Evolutionary conservation across 2,888 invertebrate genomes (phyloP).

Genomic region (Allygus modestus): DNA sequence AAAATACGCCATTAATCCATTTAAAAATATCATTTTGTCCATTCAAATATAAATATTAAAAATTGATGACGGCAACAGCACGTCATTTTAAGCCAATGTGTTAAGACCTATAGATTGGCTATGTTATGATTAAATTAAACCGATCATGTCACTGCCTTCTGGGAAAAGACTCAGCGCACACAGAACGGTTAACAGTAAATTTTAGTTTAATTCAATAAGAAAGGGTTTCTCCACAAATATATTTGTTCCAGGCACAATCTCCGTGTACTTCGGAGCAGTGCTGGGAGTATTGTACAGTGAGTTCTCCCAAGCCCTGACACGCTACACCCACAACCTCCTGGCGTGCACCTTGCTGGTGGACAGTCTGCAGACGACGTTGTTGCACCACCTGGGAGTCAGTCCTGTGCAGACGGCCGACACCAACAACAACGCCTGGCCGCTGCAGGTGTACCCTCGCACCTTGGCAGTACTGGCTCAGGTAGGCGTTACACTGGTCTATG

Average conservation of each 20-base stretch:
- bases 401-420: constrained; percentile 81
- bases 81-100: too few relatives aligned
- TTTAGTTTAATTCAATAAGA: too few relatives aligned
- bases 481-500: constrained; percentile 65
- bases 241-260: constrained; percentile 80
- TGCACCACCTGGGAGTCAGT: constrained; percentile 86
- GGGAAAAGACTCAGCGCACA: too few relatives aligned
- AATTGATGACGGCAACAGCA: too few relatives aligned
- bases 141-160: too few relatives aligned
- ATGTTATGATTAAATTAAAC: too few relatives aligned
- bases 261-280: constrained; percentile 84
- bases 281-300: constrained; percentile 85
- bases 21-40: too few relatives aligned
- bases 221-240: too few relatives aligned
- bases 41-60: too few relatives aligned
- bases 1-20: too few relatives aligned
- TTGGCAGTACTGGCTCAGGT: constrained; percentile 90
- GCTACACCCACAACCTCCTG: constrained; percentile 87
- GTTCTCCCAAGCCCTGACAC: constrained; percentile 87
- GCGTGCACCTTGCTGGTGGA: constrained; percentile 84
- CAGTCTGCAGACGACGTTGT: constrained; percentile 83
- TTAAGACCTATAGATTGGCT: too few relatives aligned
- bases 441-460: constrained; percentile 87
- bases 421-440: constrained; percentile 82
- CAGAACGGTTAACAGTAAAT: too few relatives aligned